These are phyloP conservation scores for Drosophila cardini DNA, from an alignment of 1,140 invertebrate species.

Conservation along the genomic window DNA sequence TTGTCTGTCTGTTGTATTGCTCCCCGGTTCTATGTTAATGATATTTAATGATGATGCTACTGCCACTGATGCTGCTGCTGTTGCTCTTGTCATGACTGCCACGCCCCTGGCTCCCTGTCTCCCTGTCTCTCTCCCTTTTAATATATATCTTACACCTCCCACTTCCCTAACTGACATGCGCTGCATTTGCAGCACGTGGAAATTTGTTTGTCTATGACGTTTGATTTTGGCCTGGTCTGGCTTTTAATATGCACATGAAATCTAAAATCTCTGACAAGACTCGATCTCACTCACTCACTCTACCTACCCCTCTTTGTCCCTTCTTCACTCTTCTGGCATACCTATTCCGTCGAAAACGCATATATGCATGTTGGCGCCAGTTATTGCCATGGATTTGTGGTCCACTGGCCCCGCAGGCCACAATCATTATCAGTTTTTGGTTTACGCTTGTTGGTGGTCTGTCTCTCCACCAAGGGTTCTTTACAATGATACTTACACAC, in stretches of 20 bases:
- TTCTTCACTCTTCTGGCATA: background rate
- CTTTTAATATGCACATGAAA: conserved; percentile 59
- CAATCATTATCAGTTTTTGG: conserved; percentile 81
- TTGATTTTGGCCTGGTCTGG: conserved; percentile 45
- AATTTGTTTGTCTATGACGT: conserved; percentile 52
- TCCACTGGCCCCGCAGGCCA: conserved; percentile 65
- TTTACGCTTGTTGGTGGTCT: conserved; percentile 59
- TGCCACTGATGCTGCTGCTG: conserved; percentile 18
- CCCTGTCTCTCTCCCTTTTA: background rate
- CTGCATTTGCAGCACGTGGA: conserved; percentile 39
- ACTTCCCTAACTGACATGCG: conserved; percentile 46
- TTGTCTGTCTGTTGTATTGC: conserved; percentile 41
- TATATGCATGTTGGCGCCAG: conserved; percentile 64
- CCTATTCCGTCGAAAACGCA: conserved; percentile 19
- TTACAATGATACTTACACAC: conserved; percentile 53
- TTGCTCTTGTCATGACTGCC: conserved; percentile 40
- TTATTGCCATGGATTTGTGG: conserved; percentile 69
- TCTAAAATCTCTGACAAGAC: conserved; percentile 38
- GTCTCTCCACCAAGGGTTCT: conserved; percentile 45
- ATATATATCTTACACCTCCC: conserved; percentile 4
- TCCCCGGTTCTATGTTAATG: conserved; percentile 76
- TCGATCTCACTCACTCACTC: background rate
- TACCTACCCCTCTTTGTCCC: background rate
- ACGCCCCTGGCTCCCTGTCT: background rate
- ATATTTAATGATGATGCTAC: conserved; percentile 79